Conservation (phyloP, 1,140 invertebrate species). For the Habropoda laboriosa region DNA sequence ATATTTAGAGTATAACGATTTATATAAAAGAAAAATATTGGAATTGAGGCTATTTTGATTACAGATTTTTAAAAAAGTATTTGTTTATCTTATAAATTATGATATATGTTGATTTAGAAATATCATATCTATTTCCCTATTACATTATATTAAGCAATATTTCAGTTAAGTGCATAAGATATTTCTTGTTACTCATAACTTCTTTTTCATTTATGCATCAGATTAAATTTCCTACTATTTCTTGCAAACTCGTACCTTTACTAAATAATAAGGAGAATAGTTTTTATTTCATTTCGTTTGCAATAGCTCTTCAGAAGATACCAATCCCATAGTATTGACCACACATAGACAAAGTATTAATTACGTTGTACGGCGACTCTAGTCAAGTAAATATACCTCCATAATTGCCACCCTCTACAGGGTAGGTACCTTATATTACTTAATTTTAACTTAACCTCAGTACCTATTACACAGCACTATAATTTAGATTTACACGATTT, state of each 20-base stretch:
- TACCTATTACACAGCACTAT: conserved; percentile 76
- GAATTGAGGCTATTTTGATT: conserved; percentile 43
- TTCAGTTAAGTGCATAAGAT: conserved; percentile 10
- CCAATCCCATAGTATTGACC: conserved; percentile 48
- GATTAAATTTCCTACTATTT: conserved; percentile 1
- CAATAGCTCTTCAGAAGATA: conserved; percentile 31
- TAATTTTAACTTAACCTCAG: conserved; percentile 79
- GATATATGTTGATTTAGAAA: conserved; percentile 7
- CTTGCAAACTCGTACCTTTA: conserved; percentile 10
- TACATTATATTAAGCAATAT: conserved; percentile 20
- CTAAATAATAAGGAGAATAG: conserved; percentile 24
- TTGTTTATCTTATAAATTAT: conserved; percentile 32
- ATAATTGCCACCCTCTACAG: conserved; percentile 59
- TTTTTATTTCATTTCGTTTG: conserved; percentile 34
- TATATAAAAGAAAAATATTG: conserved; percentile 22
- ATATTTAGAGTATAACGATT: conserved; percentile 19
- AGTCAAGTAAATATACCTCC: conserved; percentile 79
- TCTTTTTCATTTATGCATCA: background rate
- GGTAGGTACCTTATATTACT: conserved; percentile 71
- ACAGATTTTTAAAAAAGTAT: conserved; percentile 10
- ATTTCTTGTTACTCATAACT: conserved; percentile 1
- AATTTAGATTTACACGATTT: conserved; percentile 72
- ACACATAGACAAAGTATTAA: conserved; percentile 70
- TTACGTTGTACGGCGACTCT: conserved; percentile 77
- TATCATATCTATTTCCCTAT: background rate